Evolutionary conservation across 2,113 vertebrate species (phyloP), one percentile per base, ranked within the genome.

Genomic region (Bubo scandiacus): DNA sequence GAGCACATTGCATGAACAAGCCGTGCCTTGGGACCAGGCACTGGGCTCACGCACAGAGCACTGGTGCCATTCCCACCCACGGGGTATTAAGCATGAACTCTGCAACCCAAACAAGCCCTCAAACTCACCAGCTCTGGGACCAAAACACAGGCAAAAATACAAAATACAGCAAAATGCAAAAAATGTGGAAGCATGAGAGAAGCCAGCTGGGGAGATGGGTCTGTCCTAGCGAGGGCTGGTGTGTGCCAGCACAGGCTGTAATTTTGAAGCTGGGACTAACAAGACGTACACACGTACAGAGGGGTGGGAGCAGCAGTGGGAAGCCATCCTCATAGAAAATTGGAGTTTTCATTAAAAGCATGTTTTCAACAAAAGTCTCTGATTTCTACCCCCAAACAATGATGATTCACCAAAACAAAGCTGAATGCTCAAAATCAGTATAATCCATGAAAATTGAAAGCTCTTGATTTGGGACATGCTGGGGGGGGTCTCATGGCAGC

Each of bases 61-160:
- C 43, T 34, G 34, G 32, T 54, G 51, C 29, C 81, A 21, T 79
- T 78, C n/a, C 55, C 77, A 66, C 19, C 52, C 40, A 10, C 0
- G 0, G 51, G 15, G 6, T 10, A 17, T 25, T 34, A 26, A 82
- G 26, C 6, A 20, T 6, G 15, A 79, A 11, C 14, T 63, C 51
- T 51, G 19, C 45, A n/a, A 63, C 8, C 34, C 62, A 27, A 65
- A 61, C 0, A 0, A 47, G 43, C 7, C 45, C 49, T 34, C 36
- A 55, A 43, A 49, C 25, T 47, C 67, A 54, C 29, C 27, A 13
- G 45, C 42, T 70, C 70, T 49, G 52, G 55, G 17, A 25, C 3
- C 38, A 42, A 90, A 92, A 34, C 23, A 12, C 0, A 0, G 25
- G 23, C 27, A 59, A 87, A 86, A 27, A 6, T 4, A 54, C 9